phyloP scores from a whole-genome alignment of 2,888 invertebrate species.

The Cephus sareptanus region DNA sequence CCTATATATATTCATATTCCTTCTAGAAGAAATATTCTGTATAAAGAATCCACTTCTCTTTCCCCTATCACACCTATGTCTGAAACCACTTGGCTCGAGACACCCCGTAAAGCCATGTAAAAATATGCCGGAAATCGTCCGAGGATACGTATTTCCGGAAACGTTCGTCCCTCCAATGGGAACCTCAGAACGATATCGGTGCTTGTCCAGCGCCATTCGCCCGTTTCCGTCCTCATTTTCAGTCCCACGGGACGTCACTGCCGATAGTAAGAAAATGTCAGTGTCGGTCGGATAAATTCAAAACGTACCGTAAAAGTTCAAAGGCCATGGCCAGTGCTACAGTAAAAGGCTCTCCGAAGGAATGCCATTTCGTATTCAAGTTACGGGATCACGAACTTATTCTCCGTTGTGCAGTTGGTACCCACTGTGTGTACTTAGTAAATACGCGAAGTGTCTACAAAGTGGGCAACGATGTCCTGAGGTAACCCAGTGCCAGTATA shows the following conservation, averaged over 20 bases:
- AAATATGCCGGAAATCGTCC: not conserved
- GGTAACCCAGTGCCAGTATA: constrained; percentile 13
- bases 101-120: not conserved
- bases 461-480: constrained; percentile 18
- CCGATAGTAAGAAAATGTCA: not conserved
- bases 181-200: not conserved
- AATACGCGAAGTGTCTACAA: constrained; percentile 15
- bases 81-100: not conserved
- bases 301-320: not conserved
- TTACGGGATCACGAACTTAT: not conserved
- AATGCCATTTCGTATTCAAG: not conserved
- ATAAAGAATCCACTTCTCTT: not conserved
- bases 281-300: not conserved
- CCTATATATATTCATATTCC: not conserved
- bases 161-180: not conserved
- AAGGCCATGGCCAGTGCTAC: not conserved
- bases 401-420: not conserved
- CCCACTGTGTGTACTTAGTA: not conserved
- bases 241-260: not conserved
- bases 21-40: not conserved
- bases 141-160: not conserved
- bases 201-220: not conserved
- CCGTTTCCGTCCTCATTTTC: not conserved
- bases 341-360: not conserved
- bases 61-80: not conserved